phyloP scores from a whole-genome alignment of 2,113 vertebrate genomes.

The Cryptotis parvus region DNA sequence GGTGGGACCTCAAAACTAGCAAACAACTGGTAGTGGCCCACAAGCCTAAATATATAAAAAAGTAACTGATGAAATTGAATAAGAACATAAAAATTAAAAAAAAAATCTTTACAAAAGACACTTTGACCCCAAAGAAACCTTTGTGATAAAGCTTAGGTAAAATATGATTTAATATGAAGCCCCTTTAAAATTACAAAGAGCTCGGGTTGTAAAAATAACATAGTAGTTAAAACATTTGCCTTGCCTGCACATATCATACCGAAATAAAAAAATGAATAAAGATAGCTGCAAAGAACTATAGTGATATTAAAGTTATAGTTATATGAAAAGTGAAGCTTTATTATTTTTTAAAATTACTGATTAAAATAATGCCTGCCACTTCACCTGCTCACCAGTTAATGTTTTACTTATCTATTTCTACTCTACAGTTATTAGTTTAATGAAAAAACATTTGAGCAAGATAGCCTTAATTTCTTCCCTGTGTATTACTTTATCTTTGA shows the following conservation, averaged over 20 bases:
- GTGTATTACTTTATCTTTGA: neutral
- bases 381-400: neutral
- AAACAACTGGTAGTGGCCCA: too few relatives aligned
- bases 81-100: neutral
- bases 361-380: neutral
- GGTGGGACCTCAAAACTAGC: too few relatives aligned
- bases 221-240: too few relatives aligned
- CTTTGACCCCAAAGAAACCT: neutral
- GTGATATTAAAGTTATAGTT: neutral
- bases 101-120: neutral
- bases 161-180: neutral
- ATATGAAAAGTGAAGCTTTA: neutral
- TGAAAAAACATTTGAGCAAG: slow-evolving; percentile 29
- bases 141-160: neutral
- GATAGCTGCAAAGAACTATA: neutral
- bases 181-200: neutral
- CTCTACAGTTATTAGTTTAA: neutral
- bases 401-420: neutral
- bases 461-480: neutral
- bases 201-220: too few relatives aligned
- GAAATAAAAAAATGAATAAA: neutral
- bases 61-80: neutral
- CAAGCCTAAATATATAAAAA: neutral
- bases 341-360: too few relatives aligned
- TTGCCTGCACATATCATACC: neutral